phyloP scores from a whole-genome alignment of 2,797 vertebrate species.

The Anas capensis region DNA sequence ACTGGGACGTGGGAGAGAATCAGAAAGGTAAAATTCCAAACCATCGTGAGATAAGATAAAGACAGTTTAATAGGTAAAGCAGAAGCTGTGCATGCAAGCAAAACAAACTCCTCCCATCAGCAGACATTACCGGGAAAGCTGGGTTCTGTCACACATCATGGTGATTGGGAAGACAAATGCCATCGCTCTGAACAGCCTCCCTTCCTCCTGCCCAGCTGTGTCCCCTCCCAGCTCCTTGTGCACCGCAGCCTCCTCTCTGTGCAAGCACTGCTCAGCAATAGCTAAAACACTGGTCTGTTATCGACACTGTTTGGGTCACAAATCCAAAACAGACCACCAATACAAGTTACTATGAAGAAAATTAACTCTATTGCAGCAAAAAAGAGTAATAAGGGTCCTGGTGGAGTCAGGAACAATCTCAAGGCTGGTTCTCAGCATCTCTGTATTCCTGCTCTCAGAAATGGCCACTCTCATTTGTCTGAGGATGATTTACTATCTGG shows the following conservation, averaged over 20 bases:
- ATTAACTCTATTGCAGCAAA: neutral
- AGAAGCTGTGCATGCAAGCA: neutral
- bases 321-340: neutral
- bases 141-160: neutral
- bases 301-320: neutral
- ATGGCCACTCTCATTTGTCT: neutral
- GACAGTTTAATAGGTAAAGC: neutral
- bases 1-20: neutral
- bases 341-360: neutral
- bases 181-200: neutral
- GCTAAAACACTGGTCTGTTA: neutral
- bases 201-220: neutral
- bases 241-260: fast-evolving
- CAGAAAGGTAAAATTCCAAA: neutral
- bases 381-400: neutral
- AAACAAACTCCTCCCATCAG: neutral
- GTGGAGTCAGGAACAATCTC: neutral
- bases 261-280: neutral
- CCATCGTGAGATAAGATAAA: neutral
- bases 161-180: neutral
- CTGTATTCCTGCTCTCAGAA: neutral
- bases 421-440: neutral
- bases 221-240: neutral
- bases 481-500: neutral
- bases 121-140: neutral